Percentiles rank a stretch among this genome's conserved stretches.
These are phyloP conservation scores for Lasius fuliginosus DNA, from an alignment of 2,888 invertebrate species.

Conservation along the genomic window DNA sequence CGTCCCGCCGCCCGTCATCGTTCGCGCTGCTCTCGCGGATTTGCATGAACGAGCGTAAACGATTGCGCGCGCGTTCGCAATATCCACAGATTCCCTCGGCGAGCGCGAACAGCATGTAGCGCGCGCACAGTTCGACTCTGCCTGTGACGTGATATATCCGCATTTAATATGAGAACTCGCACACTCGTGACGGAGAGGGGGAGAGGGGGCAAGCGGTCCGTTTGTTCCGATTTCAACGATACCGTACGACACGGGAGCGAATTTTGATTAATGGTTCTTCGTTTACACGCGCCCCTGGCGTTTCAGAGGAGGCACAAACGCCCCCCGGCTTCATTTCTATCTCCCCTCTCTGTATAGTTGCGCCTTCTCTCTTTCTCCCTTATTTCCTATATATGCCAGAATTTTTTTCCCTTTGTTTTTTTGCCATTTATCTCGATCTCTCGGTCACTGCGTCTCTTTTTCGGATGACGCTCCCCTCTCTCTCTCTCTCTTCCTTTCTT, in stretches of 20 bases:
- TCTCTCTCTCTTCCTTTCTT: not conserved
- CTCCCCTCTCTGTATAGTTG: not conserved
- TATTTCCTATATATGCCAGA: not conserved
- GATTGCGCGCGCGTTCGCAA: constrained; percentile 34
- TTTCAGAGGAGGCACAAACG: constrained; percentile 61
- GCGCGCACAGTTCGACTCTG: constrained; percentile 59
- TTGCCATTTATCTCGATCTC: constrained; percentile 36
- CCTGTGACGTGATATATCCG: constrained; percentile 74
- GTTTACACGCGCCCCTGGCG: constrained; percentile 67
- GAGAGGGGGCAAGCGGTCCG: constrained; percentile 45
- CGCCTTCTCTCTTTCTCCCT: not conserved
- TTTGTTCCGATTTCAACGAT: constrained; percentile 78
- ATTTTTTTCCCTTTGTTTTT: not conserved
- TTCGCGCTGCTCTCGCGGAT: constrained; percentile 46
- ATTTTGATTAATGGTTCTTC: constrained; percentile 77
- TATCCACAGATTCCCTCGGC: constrained; percentile 35
- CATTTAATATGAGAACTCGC: constrained; percentile 76
- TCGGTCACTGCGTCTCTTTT: constrained; percentile 27
- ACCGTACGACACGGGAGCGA: constrained; percentile 70
- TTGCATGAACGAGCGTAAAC: constrained; percentile 54
- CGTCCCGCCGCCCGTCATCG: constrained; percentile 11
- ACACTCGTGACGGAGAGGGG: constrained; percentile 55
- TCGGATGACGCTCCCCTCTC: constrained; percentile 16
- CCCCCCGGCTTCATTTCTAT: not conserved
- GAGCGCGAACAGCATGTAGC: constrained; percentile 49